Percentiles rank a stretch among this genome's conserved stretches.
Conservation (phyloP, 2,797 vertebrate genomes). For the Liparis tanakae region DNA sequence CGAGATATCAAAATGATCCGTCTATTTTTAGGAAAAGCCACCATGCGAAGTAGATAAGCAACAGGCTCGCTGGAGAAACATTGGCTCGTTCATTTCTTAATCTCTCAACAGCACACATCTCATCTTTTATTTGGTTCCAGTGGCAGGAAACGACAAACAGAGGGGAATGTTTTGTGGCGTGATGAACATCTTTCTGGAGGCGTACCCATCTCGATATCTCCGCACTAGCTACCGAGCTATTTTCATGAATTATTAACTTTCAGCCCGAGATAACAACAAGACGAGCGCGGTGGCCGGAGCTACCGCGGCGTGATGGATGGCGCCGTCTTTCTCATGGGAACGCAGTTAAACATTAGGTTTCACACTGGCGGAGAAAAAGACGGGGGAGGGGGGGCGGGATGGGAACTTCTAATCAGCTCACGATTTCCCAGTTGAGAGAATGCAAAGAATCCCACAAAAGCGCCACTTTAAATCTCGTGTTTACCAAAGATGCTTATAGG, state of each 20-base stretch:
- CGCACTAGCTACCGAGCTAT: conserved; percentile 56
- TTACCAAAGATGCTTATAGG: neutral
- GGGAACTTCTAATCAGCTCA: conserved; percentile 39
- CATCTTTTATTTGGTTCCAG: conserved; percentile 54
- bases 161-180: conserved; percentile 66
- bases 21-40: conserved; percentile 26
- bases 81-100: conserved; percentile 16
- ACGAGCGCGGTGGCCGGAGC: conserved; percentile 54
- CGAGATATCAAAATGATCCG: conserved; percentile 11
- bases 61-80: conserved; percentile 24
- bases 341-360: conserved; percentile 58
- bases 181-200: conserved; percentile 59
- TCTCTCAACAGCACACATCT: conserved; percentile 37
- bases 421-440: conserved; percentile 24
- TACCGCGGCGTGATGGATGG: conserved; percentile 72
- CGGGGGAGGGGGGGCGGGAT: neutral
- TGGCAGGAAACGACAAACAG: conserved; percentile 62
- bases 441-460: neutral
- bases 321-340: conserved; percentile 74
- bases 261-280: conserved; percentile 67
- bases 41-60: conserved; percentile 15
- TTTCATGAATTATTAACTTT: conserved; percentile 82
- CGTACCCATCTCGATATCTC: conserved; percentile 67
- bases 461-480: neutral
- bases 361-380: conserved; percentile 8